Base-by-base conservation (phyloP, 2,113 vertebrate genomes). In the Hippocampus guttulatus region DNA sequence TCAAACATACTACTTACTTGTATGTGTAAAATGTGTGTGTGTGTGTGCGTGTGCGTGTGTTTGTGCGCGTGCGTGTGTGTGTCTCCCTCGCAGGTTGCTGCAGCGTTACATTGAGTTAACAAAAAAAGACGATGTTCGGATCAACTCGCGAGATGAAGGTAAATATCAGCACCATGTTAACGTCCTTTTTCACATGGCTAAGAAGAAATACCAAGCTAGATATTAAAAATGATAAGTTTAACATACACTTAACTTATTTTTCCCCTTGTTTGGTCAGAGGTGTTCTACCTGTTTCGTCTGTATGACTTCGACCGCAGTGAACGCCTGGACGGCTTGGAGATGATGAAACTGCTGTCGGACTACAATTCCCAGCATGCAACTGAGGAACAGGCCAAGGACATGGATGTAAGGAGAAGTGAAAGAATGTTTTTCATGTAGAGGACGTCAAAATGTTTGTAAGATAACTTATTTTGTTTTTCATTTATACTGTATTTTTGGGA, bases 271-370 rank as follows among this genome's bases (percentile, higher is more conserved):
- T 77, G 68, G 67, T 2, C 81, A 97, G 96, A 92, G 69, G 91
- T 97, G 16, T 93, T 97, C 76, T 95, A 92, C 88, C 91, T 98
- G 79, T 92, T 95, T 3, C 88, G 90, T 23, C 90, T 95, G 7
- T 92, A 95, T 0, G 95, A 97, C 88, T 92, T 90, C 0, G 96
- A 98, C 77, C 90, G 90, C 80, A 96, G 89, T 0, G 88, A 92
- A 20, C 74, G 61, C 23, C 88, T 98, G 88, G 95, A 98, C 1
- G 95, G 96, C 20, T 86, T 98, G 77, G 95, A 98, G 83, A 88
- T 97, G 79, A 88, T 98, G 92, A 92, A 92, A 77, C 81, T 97
- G 8, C 75, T 98, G 23, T 88, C 86, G 0, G 87, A 89, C 0
- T 92, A 91, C 62, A 89, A 90, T 75, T 80, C 84, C 27, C 77